These are phyloP conservation scores for Xestia ashworthii DNA, from an alignment of 2,888 invertebrate species.

Conservation along the genomic window DNA sequence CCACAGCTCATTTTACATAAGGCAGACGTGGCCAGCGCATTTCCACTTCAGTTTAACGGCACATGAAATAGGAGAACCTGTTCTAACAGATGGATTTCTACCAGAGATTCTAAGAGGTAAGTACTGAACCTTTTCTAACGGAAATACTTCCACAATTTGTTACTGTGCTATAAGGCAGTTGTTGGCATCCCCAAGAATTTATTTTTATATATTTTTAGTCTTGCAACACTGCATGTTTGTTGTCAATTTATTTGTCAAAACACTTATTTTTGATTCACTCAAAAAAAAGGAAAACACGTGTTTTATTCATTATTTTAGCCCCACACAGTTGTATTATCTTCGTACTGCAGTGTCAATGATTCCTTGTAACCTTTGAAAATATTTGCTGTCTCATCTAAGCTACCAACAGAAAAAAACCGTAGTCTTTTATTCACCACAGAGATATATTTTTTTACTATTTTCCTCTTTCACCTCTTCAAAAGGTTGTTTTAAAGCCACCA, in stretches of 20 bases:
- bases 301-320: too few species aligned
- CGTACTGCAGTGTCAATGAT: not conserved
- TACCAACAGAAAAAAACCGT: not conserved
- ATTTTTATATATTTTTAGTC: not conserved
- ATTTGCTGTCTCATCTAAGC: not conserved
- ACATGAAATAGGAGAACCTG: not conserved
- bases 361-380: not conserved
- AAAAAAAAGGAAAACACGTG: too few species aligned
- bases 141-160: not conserved
- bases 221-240: not conserved
- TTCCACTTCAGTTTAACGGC: not conserved
- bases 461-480: not conserved
- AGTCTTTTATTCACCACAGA: not conserved
- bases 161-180: not conserved
- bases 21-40: not conserved
- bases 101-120: not conserved
- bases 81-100: not conserved
- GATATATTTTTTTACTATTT: not conserved
- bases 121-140: not conserved
- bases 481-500: conserved; percentile 29
- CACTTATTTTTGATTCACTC: too few species aligned
- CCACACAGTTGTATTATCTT: too few species aligned
- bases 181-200: not conserved
- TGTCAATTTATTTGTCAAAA: not conserved
- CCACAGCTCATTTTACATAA: not conserved